A percentile compares a stretch with the other conserved stretches of the same genome.
phyloP scores from a whole-genome alignment of 1,140 invertebrate species.

The Papilio machaon region DNA sequence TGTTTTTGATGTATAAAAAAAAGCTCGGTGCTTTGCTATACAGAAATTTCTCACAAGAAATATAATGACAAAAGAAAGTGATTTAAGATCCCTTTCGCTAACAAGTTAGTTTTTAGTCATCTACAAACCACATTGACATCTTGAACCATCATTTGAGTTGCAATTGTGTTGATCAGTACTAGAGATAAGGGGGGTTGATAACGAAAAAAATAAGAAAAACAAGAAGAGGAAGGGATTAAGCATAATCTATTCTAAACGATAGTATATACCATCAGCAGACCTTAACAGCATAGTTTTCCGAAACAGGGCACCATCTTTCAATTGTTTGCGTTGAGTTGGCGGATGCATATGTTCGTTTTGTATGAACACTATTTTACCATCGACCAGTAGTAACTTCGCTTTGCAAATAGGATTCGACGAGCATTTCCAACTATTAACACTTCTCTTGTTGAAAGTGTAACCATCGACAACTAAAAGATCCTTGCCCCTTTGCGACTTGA shows the following conservation, averaged over 20 bases:
- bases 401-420: slow-evolving; percentile 1
- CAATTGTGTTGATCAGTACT: background rate
- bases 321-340: slow-evolving; percentile 1
- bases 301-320: background rate
- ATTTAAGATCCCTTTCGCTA: no score
- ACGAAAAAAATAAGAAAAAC: background rate
- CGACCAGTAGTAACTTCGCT: background rate
- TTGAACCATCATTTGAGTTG: no score
- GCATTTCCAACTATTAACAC: slow-evolving; percentile 11
- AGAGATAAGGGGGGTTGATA: background rate
- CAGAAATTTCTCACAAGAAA: no score
- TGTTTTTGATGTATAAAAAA: background rate
- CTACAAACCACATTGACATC: no score
- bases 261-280: background rate
- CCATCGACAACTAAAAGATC: slow-evolving; percentile 39
- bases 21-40: no score
- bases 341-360: background rate
- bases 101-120: no score
- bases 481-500: slow-evolving; percentile 45
- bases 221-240: background rate
- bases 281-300: background rate
- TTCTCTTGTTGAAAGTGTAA: slow-evolving; percentile 42
- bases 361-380: background rate
- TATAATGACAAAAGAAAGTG: background rate
- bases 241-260: background rate